Conservation (phyloP, 2,797 vertebrate species). For the Acanthurus leucopareius region DNA sequence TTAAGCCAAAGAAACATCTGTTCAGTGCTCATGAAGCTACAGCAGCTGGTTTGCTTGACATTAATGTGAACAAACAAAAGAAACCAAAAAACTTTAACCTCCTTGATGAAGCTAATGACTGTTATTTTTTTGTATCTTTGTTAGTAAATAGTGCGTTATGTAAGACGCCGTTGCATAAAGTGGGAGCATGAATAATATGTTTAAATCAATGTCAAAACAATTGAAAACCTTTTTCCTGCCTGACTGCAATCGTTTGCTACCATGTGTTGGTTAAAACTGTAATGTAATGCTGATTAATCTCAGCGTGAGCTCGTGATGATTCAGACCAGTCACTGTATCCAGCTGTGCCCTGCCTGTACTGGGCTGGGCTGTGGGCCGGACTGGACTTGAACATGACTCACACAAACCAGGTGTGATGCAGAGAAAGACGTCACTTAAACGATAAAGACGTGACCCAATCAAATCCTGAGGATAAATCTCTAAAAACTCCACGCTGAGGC, state of each 20-base stretch:
- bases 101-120: background rate
- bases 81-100: background rate
- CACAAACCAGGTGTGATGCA: slow-evolving; percentile 66
- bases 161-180: background rate
- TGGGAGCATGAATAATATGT: background rate
- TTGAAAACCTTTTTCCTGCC: slow-evolving; percentile 4
- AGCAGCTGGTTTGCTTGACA: background rate
- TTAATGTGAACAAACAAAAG: too few species aligned
- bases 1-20: too few species aligned
- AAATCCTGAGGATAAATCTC: background rate
- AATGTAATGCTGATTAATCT: slow-evolving; percentile 17
- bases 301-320: slow-evolving; percentile 8
- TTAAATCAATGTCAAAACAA: background rate
- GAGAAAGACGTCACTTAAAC: slow-evolving; percentile 41
- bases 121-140: background rate
- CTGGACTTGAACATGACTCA: slow-evolving; percentile 62
- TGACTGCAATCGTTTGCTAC: background rate
- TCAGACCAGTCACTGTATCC: slow-evolving; percentile 23
- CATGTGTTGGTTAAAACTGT: slow-evolving; percentile 8
- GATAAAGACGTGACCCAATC: slow-evolving; percentile 11
- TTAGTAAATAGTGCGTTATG: background rate
- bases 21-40: background rate
- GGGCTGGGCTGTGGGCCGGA: slow-evolving; percentile 6
- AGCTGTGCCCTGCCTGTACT: background rate
- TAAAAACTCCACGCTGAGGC: background rate